Evolutionary conservation across 2,888 invertebrate species (phyloP).

Genomic region (Gymnoscelis rufifasciata): DNA sequence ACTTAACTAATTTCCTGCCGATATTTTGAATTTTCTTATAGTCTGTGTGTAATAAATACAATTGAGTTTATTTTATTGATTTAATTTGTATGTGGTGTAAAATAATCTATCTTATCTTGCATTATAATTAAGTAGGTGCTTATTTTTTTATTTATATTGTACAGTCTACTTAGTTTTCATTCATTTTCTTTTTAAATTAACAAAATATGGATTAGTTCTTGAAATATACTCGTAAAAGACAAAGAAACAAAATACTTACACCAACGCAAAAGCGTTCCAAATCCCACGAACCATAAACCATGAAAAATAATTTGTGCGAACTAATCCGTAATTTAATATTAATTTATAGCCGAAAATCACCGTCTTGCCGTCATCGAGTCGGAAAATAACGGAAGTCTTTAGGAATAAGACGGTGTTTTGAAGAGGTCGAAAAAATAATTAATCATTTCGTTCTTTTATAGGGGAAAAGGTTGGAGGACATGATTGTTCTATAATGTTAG

Average conservation of each 20-base stretch:
- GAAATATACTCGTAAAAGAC: no score
- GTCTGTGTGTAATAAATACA: no score
- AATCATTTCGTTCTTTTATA: conserved; percentile 73
- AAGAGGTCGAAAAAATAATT: conserved; percentile 76
- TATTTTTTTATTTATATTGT: no score
- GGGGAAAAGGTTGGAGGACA: conserved; percentile 70
- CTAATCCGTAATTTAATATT: conserved; percentile 68
- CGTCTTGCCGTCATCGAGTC: conserved; percentile 70
- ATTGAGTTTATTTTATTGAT: no score
- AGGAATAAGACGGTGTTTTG: conserved; percentile 75
- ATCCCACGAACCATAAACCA: neutral
- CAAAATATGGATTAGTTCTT: no score
- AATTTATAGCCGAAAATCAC: conserved; percentile 70
- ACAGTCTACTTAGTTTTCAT: no score
- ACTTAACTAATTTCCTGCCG: no score
- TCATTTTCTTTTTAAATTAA: no score
- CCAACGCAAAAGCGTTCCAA: neutral
- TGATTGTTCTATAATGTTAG: conserved; percentile 68
- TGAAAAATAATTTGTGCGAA: conserved; percentile 49
- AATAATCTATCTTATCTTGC: no score
- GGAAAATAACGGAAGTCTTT: conserved; percentile 78
- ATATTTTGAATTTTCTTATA: no score
- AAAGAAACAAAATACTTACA: neutral
- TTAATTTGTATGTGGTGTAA: no score
- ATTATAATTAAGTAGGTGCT: no score